phyloP scores from a whole-genome alignment of 1,140 invertebrate species.

The Berghia stephanieae region DNA sequence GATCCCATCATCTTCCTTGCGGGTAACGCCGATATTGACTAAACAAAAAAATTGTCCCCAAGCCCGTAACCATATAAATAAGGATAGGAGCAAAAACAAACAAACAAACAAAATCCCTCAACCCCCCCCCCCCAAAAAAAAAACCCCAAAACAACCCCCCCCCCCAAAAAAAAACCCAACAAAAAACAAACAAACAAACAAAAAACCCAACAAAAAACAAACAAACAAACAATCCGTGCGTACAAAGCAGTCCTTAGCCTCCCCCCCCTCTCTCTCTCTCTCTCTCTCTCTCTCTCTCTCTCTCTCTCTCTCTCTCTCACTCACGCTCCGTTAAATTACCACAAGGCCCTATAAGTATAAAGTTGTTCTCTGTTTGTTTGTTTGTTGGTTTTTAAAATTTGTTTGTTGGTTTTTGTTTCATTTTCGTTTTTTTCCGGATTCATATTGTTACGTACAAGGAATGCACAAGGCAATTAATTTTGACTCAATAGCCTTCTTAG shows the following conservation, averaged over 20 bases:
- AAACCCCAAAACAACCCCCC: neutral
- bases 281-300: constrained; percentile 7
- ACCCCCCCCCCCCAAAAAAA: neutral
- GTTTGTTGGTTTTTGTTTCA: neutral
- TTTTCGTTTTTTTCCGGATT: constrained; percentile 31
- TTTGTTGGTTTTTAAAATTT: neutral
- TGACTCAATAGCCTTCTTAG: neutral
- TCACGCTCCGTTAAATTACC: no score
- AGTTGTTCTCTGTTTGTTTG: neutral
- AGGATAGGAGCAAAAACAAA: no score
- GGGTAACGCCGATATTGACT: no score
- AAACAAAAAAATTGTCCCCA: neutral
- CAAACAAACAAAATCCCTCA: neutral
- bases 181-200: neutral
- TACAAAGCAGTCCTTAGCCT: neutral
- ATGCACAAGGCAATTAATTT: neutral
- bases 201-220: neutral
- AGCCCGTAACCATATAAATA: neutral
- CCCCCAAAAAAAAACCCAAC: neutral
- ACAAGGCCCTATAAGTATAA: no score
- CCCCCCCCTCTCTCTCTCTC: neutral
- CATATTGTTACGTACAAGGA: neutral
- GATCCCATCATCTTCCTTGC: no score
- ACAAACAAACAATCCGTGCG: neutral
- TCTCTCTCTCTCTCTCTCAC: constrained; percentile 6